Evolutionary conservation across 2,797 vertebrate species (phyloP).

Genomic region (Argyrosomus regius): DNA sequence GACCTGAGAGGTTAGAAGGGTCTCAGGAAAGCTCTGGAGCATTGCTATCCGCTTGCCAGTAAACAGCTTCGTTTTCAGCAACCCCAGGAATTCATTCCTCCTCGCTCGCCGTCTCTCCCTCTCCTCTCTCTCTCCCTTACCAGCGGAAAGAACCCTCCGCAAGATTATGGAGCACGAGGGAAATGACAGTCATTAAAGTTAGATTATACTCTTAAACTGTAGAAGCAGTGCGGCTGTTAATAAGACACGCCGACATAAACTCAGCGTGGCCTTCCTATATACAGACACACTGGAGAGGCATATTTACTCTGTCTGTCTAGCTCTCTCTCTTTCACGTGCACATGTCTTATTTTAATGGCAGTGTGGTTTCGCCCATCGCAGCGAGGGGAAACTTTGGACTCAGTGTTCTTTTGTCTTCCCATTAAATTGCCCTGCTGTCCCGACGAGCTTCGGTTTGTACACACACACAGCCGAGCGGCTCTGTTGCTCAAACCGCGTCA

Average conservation of each 20-base stretch:
- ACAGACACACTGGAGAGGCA: conserved; percentile 24
- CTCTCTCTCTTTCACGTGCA: conserved; percentile 15
- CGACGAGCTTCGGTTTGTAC: background rate
- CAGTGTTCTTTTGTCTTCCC: conserved; percentile 20
- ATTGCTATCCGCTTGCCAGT: conserved; percentile 26
- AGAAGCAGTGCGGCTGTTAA: conserved; percentile 64
- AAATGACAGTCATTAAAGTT: conserved; percentile 79
- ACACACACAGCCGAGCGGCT: conserved; percentile 27
- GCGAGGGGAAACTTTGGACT: background rate
- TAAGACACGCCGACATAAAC: conserved; percentile 51
- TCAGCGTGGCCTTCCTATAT: conserved; percentile 35
- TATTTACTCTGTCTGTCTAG: conserved; percentile 5
- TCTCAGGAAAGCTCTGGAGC: conserved; percentile 25
- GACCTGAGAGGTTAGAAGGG: conserved; percentile 22
- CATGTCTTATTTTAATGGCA: conserved; percentile 18
- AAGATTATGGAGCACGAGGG: conserved; percentile 74
- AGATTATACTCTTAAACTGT: conserved; percentile 68
- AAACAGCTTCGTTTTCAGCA: conserved; percentile 54
- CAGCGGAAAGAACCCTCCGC: conserved; percentile 68
- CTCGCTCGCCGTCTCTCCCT: conserved; percentile 26
- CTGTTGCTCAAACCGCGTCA: conserved; percentile 18
- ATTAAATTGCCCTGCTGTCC: background rate
- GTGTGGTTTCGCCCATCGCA: conserved; percentile 12
- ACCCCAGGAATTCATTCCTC: conserved; percentile 70
- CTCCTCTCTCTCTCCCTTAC: conserved; percentile 28